Conservation (phyloP, 2,113 vertebrate species). For the Oxyruncus cristatus region DNA sequence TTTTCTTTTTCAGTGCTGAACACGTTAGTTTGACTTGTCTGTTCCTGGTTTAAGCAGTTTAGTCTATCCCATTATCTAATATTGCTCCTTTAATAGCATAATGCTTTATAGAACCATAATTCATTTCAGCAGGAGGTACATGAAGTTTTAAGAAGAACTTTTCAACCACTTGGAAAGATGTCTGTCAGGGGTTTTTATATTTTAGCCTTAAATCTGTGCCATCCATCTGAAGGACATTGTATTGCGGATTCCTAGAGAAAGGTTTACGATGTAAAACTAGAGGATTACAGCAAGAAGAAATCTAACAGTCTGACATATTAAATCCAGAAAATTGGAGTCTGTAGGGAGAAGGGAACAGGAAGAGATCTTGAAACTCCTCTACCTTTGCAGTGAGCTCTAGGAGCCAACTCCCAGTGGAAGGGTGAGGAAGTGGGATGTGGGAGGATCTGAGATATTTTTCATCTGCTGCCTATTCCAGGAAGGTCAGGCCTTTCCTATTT, state of each 20-base stretch:
- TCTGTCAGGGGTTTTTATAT: not conserved
- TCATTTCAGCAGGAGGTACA: too few relatives aligned
- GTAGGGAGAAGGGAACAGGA: not conserved
- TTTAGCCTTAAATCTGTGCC: not conserved
- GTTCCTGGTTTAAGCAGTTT: not conserved
- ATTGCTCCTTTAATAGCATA: not conserved
- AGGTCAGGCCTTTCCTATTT: not conserved
- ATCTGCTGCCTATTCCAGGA: not conserved
- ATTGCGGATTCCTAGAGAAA: not conserved
- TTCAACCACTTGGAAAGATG: not conserved
- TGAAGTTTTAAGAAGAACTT: too few relatives aligned
- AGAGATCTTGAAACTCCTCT: not conserved
- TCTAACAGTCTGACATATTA: not conserved
- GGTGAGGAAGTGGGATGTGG: not conserved
- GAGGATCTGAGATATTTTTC: not conserved
- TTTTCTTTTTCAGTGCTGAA: not conserved
- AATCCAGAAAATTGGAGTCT: slow-evolving; percentile 17
- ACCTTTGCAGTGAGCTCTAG: slow-evolving; percentile 1
- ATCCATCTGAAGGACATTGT: not conserved
- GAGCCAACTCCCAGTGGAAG: not conserved
- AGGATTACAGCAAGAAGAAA: not conserved
- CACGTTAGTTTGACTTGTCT: not conserved
- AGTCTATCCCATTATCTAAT: not conserved
- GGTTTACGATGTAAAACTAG: not conserved
- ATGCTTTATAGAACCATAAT: not conserved